Conservation (phyloP, 2,113 vertebrate genomes). For the Ictalurus punctatus region DNA sequence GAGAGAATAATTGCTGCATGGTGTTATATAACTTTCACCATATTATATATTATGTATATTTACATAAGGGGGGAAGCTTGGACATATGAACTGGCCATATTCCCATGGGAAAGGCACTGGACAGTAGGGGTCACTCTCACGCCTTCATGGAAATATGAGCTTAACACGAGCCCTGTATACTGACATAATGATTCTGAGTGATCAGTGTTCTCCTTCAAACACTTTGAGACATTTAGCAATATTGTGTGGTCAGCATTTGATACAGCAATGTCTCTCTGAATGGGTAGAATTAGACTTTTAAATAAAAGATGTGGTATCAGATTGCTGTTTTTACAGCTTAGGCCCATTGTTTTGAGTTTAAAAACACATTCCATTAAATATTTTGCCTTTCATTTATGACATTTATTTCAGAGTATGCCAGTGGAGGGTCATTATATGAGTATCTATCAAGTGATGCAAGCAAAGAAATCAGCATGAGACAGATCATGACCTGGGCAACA, state of each 20-base stretch:
- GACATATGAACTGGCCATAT: background rate
- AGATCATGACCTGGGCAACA: slow-evolving; percentile 96
- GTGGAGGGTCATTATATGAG: slow-evolving; percentile 90
- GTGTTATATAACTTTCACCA: background rate
- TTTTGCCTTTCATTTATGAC: background rate
- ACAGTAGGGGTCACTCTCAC: slow-evolving; percentile 40
- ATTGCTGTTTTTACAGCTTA: background rate
- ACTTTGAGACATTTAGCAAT: background rate
- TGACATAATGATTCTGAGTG: background rate
- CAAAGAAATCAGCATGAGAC: slow-evolving; percentile 94
- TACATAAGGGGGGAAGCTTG: background rate
- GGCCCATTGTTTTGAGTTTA: background rate
- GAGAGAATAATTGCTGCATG: background rate
- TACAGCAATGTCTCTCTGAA: background rate
- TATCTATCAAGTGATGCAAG: slow-evolving; percentile 94
- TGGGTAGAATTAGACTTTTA: background rate
- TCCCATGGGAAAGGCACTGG: background rate
- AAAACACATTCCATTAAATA: background rate
- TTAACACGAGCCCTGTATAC: background rate
- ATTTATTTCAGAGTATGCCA: slow-evolving; percentile 84
- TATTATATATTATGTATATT: slow-evolving; percentile 8
- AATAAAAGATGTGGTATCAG: background rate
- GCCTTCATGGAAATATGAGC: background rate
- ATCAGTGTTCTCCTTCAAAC: background rate
- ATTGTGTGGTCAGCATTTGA: background rate